Percentiles rank a stretch among this genome's conserved stretches.
phyloP scores from a whole-genome alignment of 2,113 vertebrate species.

The Eretmochelys imbricata region DNA sequence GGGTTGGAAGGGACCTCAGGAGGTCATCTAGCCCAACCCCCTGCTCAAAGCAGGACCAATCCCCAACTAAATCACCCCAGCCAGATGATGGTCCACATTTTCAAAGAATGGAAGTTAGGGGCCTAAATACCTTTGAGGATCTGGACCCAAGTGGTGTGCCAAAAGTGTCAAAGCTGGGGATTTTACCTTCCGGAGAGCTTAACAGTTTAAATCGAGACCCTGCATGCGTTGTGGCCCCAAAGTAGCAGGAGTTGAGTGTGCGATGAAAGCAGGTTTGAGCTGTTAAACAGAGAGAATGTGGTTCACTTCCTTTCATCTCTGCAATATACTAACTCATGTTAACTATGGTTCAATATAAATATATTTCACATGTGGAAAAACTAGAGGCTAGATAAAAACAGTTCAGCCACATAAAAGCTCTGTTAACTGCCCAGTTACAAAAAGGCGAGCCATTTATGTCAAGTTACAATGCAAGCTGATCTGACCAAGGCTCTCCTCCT shows the following conservation, averaged over 20 bases:
- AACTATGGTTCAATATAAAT: neutral
- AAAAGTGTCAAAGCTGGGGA: neutral
- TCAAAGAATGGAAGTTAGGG: neutral
- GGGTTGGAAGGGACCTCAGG: too few relatives aligned
- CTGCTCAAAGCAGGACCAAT: too few relatives aligned
- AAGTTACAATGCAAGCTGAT: neutral
- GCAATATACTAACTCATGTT: neutral
- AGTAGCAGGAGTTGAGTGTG: neutral
- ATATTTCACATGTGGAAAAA: neutral
- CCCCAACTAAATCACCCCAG: too few relatives aligned
- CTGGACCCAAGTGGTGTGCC: neutral
- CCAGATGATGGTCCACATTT: neutral
- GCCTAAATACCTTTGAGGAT: neutral
- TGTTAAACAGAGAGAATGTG: neutral
- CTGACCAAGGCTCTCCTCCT: neutral
- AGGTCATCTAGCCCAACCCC: too few relatives aligned
- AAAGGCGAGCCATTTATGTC: neutral
- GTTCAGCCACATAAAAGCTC: neutral
- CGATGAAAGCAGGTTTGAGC: neutral
- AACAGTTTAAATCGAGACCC: neutral
- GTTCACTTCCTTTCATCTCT: neutral
- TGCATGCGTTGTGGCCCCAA: neutral
- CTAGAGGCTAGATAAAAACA: neutral
- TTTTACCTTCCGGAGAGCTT: neutral
- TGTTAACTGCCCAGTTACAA: fast-evolving